A percentile compares a stretch with the other conserved stretches of the same genome.
Conservation (phyloP, 1,140 invertebrate species). For the Linepithema humile region DNA sequence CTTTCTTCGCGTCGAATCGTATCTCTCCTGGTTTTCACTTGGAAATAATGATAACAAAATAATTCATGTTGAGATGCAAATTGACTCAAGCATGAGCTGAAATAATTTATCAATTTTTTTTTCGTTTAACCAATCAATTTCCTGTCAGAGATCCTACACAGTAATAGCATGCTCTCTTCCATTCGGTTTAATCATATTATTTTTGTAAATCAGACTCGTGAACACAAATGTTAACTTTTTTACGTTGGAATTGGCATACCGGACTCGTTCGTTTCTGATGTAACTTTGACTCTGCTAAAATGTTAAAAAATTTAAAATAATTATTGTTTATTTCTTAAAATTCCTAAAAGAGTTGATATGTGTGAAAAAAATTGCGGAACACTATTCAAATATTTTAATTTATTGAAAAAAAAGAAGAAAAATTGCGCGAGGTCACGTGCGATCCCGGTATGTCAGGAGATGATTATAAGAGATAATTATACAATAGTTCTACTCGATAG, state of each 20-base stretch:
- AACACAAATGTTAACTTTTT: not conserved
- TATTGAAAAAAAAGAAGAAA: too few relatives aligned
- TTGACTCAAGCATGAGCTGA: not conserved
- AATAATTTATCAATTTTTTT: not conserved
- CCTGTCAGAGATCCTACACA: not conserved
- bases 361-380: too few relatives aligned
- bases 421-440: too few relatives aligned
- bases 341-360: too few relatives aligned
- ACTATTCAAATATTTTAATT: not conserved
- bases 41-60: not conserved
- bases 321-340: too few relatives aligned
- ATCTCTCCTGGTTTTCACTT: not conserved
- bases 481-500: not conserved
- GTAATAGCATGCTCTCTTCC: not conserved
- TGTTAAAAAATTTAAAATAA: too few relatives aligned
- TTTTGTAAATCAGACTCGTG: not conserved
- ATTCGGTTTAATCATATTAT: not conserved
- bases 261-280: too few relatives aligned
- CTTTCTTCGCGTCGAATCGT: not conserved
- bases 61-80: not conserved
- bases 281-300: too few relatives aligned
- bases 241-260: too few relatives aligned
- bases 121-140: not conserved
- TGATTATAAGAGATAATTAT: too few relatives aligned
- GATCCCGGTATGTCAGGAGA: too few relatives aligned